These are phyloP conservation scores for Prionailurus bengalensis DNA, from an alignment of 2,113 vertebrate genomes.

Conservation along the genomic window DNA sequence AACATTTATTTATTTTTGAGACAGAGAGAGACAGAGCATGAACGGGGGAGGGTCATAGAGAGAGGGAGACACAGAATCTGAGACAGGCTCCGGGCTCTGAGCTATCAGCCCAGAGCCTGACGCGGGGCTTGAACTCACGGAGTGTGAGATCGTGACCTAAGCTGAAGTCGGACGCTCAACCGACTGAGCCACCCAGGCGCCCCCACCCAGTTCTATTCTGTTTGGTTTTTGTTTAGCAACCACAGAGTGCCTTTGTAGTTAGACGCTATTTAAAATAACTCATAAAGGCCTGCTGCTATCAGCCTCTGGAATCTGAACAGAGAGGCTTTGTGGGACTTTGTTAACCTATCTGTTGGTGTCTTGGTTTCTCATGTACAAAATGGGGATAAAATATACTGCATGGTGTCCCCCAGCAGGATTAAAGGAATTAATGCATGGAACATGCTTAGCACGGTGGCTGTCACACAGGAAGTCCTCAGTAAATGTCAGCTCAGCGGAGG, in stretches of 20 bases:
- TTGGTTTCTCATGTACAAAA: background rate
- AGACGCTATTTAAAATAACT: background rate
- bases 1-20: too few relatives aligned
- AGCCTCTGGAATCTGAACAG: background rate
- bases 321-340: background rate
- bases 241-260: background rate
- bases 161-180: too few relatives aligned
- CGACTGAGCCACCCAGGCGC: too few relatives aligned
- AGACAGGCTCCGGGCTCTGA: too few relatives aligned
- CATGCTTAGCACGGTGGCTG: background rate
- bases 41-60: too few relatives aligned
- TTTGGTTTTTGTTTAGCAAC: background rate
- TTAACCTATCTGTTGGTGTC: background rate
- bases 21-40: too few relatives aligned
- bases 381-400: background rate
- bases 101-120: too few relatives aligned
- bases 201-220: background rate
- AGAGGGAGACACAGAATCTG: too few relatives aligned
- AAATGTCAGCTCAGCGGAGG: background rate
- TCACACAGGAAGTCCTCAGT: background rate
- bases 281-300: background rate
- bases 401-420: background rate
- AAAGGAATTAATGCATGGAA: background rate
- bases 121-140: too few relatives aligned
- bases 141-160: too few relatives aligned